phyloP scores from a whole-genome alignment of 2,113 vertebrate genomes.

The Apodemus sylvaticus region DNA sequence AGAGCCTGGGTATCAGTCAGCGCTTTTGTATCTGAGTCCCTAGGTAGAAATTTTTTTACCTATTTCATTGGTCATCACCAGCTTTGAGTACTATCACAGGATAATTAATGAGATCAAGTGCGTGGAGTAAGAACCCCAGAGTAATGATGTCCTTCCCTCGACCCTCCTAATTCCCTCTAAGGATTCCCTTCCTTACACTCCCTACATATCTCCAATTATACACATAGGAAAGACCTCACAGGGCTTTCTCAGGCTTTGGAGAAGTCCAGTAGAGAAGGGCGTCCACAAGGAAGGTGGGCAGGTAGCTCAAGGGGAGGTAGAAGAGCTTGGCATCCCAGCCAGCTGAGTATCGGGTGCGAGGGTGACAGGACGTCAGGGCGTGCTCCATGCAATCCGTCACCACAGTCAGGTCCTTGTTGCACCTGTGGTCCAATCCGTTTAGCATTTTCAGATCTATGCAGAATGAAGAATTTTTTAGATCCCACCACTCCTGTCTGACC shows the following conservation, averaged over 20 bases:
- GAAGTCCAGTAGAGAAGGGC: fast-evolving
- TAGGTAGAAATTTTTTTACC: not conserved
- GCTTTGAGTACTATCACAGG: not conserved
- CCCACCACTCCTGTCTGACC: too few species aligned
- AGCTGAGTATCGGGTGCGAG: too few species aligned
- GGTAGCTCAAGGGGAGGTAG: conserved; percentile 90
- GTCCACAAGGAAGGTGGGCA: conserved; percentile 50
- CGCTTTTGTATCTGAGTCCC: fast-evolving
- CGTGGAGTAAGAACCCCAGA: too few species aligned
- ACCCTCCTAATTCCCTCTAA: not conserved
- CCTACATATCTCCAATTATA: not conserved
- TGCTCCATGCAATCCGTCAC: conserved; percentile 91
- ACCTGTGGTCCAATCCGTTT: fast-evolving
- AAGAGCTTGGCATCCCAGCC: conserved; percentile 39
- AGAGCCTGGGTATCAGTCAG: not conserved
- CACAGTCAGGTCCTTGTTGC: not conserved
- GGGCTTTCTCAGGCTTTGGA: not conserved
- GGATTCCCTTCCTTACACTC: fast-evolving
- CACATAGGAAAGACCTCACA: not conserved
- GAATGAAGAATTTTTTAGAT: not conserved
- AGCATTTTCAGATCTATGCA: fast-evolving
- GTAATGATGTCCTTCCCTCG: not conserved
- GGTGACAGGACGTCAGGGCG: conserved; percentile 80
- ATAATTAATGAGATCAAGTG: not conserved
- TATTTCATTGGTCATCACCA: not conserved